Percentiles rank a stretch among this genome's conserved stretches.
phyloP scores from a whole-genome alignment of 2,888 invertebrate genomes.

The Xestia sexstrigata region DNA sequence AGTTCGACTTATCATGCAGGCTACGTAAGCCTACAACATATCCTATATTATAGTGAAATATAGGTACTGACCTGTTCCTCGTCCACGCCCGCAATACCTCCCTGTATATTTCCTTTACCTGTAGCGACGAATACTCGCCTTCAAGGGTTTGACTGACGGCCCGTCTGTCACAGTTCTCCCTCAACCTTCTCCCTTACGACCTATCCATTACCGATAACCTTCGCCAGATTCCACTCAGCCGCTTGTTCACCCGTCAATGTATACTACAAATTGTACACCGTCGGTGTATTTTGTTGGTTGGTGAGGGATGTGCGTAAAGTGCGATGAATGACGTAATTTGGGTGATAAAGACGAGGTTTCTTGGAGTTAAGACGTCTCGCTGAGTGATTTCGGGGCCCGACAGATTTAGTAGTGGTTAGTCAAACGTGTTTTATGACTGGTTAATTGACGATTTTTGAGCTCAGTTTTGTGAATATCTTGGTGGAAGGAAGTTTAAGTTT shows the following conservation, averaged over 20 bases:
- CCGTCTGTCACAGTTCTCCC: constrained; percentile 71
- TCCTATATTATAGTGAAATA: not conserved
- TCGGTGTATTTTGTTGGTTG: constrained; percentile 50
- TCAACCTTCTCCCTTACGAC: constrained; percentile 38
- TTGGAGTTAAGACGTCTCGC: constrained; percentile 84
- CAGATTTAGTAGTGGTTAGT: constrained; percentile 75
- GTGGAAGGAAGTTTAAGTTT: not conserved
- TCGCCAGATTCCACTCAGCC: not conserved
- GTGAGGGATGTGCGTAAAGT: constrained; percentile 77
- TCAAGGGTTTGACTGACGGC: constrained; percentile 83
- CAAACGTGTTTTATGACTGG: constrained; percentile 66
- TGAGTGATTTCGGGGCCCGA: constrained; percentile 81
- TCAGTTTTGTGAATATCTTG: constrained; percentile 5
- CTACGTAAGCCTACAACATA: not conserved
- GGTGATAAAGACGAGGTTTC: constrained; percentile 85
- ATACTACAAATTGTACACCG: constrained; percentile 32
- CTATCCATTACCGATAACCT: constrained; percentile 69
- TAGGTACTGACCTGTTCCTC: not conserved
- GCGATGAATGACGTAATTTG: constrained; percentile 88
- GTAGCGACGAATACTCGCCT: constrained; percentile 76
- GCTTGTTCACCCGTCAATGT: constrained; percentile 66
- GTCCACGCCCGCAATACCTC: constrained; percentile 42
- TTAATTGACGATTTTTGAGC: constrained; percentile 68
- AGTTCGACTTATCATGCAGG: not conserved
- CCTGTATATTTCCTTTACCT: constrained; percentile 78